A percentile compares a stretch with the other conserved stretches of the same genome.
Conservation (phyloP, 2,797 vertebrate species). For the Odontamblyopus rebecca region DNA sequence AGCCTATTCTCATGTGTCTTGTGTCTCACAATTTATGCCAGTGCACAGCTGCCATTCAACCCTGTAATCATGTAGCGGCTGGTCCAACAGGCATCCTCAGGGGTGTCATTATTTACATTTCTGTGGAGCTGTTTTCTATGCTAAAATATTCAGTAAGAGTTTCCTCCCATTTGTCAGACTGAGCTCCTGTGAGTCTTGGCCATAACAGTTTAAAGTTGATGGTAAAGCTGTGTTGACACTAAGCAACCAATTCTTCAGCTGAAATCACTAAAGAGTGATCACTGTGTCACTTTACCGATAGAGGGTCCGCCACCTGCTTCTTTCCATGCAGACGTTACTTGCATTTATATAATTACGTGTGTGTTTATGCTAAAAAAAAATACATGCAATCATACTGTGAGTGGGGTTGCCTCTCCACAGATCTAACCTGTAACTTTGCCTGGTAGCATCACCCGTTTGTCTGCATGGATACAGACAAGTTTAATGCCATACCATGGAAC, state of each 20-base stretch:
- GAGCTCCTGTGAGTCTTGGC: conserved; percentile 35
- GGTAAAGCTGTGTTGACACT: not conserved
- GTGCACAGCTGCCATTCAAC: conserved; percentile 5
- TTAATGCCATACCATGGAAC: too few species aligned
- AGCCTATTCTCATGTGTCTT: not conserved
- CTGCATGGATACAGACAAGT: too few species aligned
- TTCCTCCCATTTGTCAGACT: conserved; percentile 31
- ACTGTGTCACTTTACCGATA: too few species aligned
- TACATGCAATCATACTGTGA: too few species aligned
- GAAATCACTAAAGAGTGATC: too few species aligned
- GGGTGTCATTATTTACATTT: conserved; percentile 34
- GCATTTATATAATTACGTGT: too few species aligned
- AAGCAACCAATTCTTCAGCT: not conserved
- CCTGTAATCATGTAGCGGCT: conserved; percentile 13
- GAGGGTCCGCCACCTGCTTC: too few species aligned
- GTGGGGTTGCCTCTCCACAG: too few species aligned
- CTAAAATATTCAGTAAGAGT: conserved; percentile 46
- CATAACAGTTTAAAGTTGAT: conserved; percentile 55
- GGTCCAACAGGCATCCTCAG: conserved; percentile 29
- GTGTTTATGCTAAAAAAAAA: too few species aligned
- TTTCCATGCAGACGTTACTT: too few species aligned
- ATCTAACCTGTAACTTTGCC: too few species aligned
- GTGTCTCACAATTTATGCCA: not conserved
- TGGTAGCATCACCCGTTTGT: too few species aligned
- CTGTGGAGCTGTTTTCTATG: conserved; percentile 22